These are phyloP conservation scores for Epirrhoe tristata DNA, from an alignment of 2,888 invertebrate genomes.

Conservation along the genomic window DNA sequence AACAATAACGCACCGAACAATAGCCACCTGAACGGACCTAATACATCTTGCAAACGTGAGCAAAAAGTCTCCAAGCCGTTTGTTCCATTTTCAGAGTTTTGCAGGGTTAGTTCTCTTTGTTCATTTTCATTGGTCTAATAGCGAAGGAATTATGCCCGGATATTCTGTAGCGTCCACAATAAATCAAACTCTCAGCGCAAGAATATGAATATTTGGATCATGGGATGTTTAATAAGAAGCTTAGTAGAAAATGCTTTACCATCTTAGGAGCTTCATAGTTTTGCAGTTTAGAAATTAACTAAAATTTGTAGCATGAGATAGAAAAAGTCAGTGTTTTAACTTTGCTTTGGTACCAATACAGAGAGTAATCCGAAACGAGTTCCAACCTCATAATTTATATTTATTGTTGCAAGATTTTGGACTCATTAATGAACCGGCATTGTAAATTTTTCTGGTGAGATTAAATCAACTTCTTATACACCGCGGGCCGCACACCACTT, in stretches of 20 bases:
- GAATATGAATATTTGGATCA: slow-evolving; percentile 17
- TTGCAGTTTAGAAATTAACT: neutral
- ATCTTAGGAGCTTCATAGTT: neutral
- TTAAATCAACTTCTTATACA: slow-evolving; percentile 21
- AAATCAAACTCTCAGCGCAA: slow-evolving; percentile 25
- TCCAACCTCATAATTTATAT: neutral
- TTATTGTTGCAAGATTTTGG: neutral
- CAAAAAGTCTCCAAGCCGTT: slow-evolving; percentile 38
- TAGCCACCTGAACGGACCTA: slow-evolving; percentile 46
- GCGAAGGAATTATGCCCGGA: slow-evolving; percentile 30
- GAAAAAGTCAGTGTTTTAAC: too few species aligned
- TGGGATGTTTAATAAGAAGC: slow-evolving; percentile 23
- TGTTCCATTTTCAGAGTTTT: slow-evolving; percentile 35
- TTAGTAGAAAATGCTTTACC: slow-evolving; percentile 23
- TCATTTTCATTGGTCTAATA: slow-evolving; percentile 29
- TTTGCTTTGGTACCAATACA: too few species aligned
- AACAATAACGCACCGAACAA: slow-evolving; percentile 59
- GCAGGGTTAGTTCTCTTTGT: slow-evolving; percentile 30
- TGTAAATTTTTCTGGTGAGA: slow-evolving; percentile 19
- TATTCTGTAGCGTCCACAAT: slow-evolving; percentile 32
- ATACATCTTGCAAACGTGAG: slow-evolving; percentile 42
- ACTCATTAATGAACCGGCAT: neutral
- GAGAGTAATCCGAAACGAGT: neutral
- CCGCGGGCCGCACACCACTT: slow-evolving; percentile 19
- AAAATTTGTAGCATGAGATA: too few species aligned